A percentile compares a stretch with the other conserved stretches of the same genome.
Evolutionary conservation across 2,797 vertebrate species (phyloP).

Genomic region (Oreonectes daqikongensis): DNA sequence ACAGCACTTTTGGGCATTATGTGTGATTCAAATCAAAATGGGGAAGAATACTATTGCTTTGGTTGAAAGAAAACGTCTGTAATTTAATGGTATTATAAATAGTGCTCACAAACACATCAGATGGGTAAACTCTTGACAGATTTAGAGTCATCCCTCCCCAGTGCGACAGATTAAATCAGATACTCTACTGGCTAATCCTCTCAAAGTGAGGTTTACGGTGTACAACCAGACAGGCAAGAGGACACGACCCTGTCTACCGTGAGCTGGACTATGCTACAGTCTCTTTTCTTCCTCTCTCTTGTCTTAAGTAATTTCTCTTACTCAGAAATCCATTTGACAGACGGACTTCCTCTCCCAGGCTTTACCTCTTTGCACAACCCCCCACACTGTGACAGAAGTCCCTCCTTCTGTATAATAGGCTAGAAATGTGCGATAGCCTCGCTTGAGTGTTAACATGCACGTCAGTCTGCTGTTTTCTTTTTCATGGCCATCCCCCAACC

Average conservation of each 20-base stretch:
- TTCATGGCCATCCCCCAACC: constrained; percentile 1
- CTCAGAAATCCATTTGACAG: constrained; percentile 41
- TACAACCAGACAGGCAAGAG: constrained; percentile 64
- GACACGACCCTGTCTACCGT: constrained; percentile 62
- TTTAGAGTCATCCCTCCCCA: constrained; percentile 59
- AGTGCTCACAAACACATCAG: constrained; percentile 25
- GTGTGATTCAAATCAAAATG: background rate
- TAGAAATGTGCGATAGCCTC: constrained; percentile 57
- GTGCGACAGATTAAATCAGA: constrained; percentile 73
- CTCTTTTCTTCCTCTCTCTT: constrained; percentile 25
- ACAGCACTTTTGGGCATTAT: background rate
- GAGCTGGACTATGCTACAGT: constrained; percentile 24
- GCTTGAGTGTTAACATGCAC: constrained; percentile 4
- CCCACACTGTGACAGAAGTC: constrained; percentile 28
- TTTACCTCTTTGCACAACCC: constrained; percentile 44
- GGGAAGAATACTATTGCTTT: background rate
- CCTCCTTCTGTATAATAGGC: constrained; percentile 70
- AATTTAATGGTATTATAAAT: background rate
- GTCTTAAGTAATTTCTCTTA: constrained; percentile 38
- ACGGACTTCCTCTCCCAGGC: background rate
- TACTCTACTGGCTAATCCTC: constrained; percentile 71
- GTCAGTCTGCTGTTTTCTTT: constrained; percentile 12
- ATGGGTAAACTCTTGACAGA: constrained; percentile 54
- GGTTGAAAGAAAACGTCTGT: background rate
- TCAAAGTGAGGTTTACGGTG: constrained; percentile 64